A percentile compares a stretch with the other conserved stretches of the same genome.
Conservation (phyloP, 2,888 invertebrate species). For the Thelaira solivaga region DNA sequence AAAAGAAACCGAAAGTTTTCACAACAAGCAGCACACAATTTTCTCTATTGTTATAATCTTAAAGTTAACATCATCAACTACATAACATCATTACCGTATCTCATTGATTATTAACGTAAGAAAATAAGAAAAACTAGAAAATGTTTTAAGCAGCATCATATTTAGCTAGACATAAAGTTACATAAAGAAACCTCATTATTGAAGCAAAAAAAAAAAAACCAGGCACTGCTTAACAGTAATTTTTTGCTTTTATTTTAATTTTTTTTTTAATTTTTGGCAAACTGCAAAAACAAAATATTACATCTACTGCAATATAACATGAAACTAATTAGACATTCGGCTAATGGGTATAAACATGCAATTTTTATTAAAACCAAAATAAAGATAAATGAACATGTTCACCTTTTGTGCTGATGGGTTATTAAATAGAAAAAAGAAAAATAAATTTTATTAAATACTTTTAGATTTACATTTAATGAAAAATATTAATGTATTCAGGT, state of each 20-base stretch:
- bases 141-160: conserved; percentile 48
- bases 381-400: conserved; percentile 42
- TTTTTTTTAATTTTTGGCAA: not conserved
- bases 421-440: too few species aligned
- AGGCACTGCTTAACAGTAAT: conserved; percentile 2
- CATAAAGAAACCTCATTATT: conserved; percentile 39
- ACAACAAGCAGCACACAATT: conserved; percentile 1
- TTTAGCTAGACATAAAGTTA: conserved; percentile 35
- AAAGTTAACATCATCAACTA: conserved; percentile 50
- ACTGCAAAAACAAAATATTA: conserved; percentile 17
- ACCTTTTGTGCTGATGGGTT: conserved; percentile 6
- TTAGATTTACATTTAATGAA: not conserved
- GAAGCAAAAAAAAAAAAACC: too few species aligned
- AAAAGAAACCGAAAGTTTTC: conserved; percentile 52
- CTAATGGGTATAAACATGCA: conserved; percentile 59
- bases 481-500: conserved; percentile 23
- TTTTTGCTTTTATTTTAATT: not conserved
- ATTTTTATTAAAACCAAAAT: conserved; percentile 22
- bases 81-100: conserved; percentile 59
- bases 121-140: not conserved
- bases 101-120: conserved; percentile 58
- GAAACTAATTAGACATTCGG: conserved; percentile 59
- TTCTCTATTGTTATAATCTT: conserved; percentile 57
- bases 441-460: too few species aligned
- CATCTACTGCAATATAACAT: conserved; percentile 45